Evolutionary conservation across 2,888 invertebrate genomes (phyloP), one percentile per base, ranked within the genome.

Genomic region (Eurytoma californica): DNA sequence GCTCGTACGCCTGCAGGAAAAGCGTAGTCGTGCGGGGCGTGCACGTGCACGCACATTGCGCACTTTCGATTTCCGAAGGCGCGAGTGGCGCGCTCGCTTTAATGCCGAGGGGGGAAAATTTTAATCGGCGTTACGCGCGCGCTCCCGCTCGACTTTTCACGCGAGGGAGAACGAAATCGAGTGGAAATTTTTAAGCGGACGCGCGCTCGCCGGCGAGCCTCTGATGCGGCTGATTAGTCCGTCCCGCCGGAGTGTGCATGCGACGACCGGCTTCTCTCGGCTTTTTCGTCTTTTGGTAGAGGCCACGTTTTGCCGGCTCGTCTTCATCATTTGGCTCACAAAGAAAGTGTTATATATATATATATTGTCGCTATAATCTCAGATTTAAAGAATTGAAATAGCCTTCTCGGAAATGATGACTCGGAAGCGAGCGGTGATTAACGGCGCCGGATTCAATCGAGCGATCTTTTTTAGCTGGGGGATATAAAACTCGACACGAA

Each of bases 41-140:
- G 28, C 3, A 12, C 30, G 3, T 9, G n/a, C n/a, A 14, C 30
- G 57, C 9, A 18, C 55, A 53, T 63, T 73, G 66, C 58, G 66
- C 74, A 74, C 74, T 74, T 74, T 74, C 74, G 74, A 66, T 74
- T 74, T 74, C 58, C 73, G 53, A 72, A 53, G 28, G 60, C 63
- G n/a, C 57, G 18, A 4, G n/a, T 30, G 24, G 30, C 16, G 58
- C 60, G 57, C 28, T 20, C 3, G 61, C 58, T 39, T 47, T 30
- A 30, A 30, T 30, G 30, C 30, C 30, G 30, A 30, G 39, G 39
- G 47, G 72, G 72, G 72, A 65, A 73, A 73, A 73, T 73, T 73
- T 73, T 65, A 63, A 73, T 63, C 55, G 63, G 53, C 39, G 39
- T 16, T 16, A 2, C n/a, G 12, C 47, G 55, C 57, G 47, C 30